These are phyloP conservation scores for Meloidogyne exigua DNA, from an alignment of 1,140 invertebrate species.

Conservation along the genomic window DNA sequence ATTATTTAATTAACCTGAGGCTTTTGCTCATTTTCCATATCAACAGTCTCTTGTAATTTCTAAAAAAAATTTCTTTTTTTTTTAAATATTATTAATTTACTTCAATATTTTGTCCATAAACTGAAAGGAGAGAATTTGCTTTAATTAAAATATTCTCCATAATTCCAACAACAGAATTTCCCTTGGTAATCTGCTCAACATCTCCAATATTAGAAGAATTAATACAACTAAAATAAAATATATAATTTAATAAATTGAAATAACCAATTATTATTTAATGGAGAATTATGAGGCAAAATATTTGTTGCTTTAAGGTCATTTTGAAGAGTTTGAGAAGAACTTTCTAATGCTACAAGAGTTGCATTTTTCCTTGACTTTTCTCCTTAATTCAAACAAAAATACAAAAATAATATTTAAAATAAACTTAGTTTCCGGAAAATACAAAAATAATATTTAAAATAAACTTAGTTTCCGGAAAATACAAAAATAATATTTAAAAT, in stretches of 20 bases:
- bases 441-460: too few relatives aligned
- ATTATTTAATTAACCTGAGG: background rate
- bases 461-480: background rate
- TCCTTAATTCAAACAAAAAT: background rate
- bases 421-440: background rate
- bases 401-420: background rate
- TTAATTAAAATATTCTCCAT: background rate
- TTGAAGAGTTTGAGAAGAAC: background rate
- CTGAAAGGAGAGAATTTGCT: background rate
- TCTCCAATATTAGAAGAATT: background rate
- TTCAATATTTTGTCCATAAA: background rate
- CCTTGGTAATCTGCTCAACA: background rate
- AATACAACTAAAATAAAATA: background rate
- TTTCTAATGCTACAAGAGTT: slow-evolving; percentile 27
- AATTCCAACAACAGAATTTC: background rate
- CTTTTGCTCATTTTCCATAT: background rate
- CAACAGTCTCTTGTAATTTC: background rate
- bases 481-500: too few relatives aligned
- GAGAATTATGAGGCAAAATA: background rate
- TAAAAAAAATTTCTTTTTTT: background rate
- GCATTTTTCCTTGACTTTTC: slow-evolving; percentile 30
- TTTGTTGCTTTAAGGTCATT: background rate
- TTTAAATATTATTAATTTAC: background rate
- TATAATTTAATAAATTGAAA: background rate
- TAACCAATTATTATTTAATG: background rate